Evolutionary conservation across 2,797 vertebrate genomes (phyloP).

Genomic region (Serranus cabrilla): DNA sequence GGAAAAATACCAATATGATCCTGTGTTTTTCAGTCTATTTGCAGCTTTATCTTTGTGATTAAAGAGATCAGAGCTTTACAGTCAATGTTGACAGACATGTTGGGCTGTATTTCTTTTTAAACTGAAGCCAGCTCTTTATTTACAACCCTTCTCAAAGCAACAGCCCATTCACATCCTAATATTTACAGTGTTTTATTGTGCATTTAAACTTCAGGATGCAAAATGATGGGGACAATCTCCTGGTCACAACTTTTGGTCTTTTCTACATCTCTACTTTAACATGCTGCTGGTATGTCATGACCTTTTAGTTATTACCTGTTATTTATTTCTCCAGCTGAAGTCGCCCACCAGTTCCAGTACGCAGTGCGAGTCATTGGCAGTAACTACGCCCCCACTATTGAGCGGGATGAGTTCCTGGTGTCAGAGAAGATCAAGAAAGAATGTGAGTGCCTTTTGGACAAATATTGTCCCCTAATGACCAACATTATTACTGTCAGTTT

Average conservation of each 20-base stretch:
- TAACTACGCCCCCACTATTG: slow-evolving; percentile 98
- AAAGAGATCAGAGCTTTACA: neutral
- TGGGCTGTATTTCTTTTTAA: no score
- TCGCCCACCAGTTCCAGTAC: slow-evolving; percentile 98
- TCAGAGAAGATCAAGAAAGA: slow-evolving; percentile 99
- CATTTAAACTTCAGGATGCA: neutral
- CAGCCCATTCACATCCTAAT: neutral
- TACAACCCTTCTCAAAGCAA: neutral
- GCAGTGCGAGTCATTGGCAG: slow-evolving; percentile 98
- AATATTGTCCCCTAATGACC: neutral
- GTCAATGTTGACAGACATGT: neutral
- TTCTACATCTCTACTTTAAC: neutral
- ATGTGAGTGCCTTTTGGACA: slow-evolving; percentile 82
- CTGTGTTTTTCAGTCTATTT: neutral
- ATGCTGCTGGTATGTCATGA: neutral
- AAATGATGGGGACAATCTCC: neutral
- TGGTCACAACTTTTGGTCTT: neutral
- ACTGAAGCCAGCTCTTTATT: neutral
- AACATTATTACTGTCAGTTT: neutral
- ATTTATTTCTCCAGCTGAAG: slow-evolving; percentile 89
- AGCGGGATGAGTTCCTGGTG: slow-evolving; percentile 97
- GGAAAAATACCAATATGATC: neutral
- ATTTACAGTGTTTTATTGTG: neutral
- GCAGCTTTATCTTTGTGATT: neutral
- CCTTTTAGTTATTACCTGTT: slow-evolving; percentile 17